These are phyloP conservation scores for Thinocorus orbignyianus DNA, from an alignment of 2,113 vertebrate species.

Conservation along the genomic window DNA sequence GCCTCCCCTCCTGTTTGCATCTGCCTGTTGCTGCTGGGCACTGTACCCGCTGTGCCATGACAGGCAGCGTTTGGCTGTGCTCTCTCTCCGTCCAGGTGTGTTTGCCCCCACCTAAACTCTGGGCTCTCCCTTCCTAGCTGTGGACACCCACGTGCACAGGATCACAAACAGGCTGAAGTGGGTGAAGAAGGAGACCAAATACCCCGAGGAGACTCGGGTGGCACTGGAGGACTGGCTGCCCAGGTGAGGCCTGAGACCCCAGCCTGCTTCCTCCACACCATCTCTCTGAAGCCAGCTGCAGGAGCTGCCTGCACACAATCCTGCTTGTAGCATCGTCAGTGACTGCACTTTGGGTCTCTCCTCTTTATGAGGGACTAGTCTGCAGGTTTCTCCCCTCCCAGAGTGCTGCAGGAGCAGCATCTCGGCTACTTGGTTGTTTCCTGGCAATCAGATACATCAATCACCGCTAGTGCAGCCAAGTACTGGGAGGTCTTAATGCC, in stretches of 20 bases:
- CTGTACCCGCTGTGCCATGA: not conserved
- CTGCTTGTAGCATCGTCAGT: not conserved
- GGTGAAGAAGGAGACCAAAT: slow-evolving; percentile 81
- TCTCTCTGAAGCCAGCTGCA: not conserved
- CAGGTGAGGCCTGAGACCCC: slow-evolving; percentile 73
- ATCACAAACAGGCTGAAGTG: slow-evolving; percentile 90
- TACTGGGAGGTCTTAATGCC: not conserved
- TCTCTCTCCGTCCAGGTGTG: not conserved
- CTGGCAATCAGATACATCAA: not conserved
- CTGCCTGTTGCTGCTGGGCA: not conserved
- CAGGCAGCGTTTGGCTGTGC: not conserved
- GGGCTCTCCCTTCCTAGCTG: slow-evolving; percentile 76
- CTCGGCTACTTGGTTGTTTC: not conserved
- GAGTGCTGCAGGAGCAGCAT: not conserved
- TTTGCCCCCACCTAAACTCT: slow-evolving; percentile 10
- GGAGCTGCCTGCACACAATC: not conserved
- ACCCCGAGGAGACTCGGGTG: slow-evolving; percentile 85
- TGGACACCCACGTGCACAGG: slow-evolving; percentile 96
- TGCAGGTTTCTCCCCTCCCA: not conserved
- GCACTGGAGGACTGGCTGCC: slow-evolving; percentile 93
- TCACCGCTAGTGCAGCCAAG: not conserved
- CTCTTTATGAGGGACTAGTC: not conserved
- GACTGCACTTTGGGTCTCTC: not conserved
- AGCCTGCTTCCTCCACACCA: not conserved
- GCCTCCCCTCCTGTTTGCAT: not conserved